phyloP scores from a whole-genome alignment of 2,113 vertebrate species.

The Girardinichthys multiradiatus region DNA sequence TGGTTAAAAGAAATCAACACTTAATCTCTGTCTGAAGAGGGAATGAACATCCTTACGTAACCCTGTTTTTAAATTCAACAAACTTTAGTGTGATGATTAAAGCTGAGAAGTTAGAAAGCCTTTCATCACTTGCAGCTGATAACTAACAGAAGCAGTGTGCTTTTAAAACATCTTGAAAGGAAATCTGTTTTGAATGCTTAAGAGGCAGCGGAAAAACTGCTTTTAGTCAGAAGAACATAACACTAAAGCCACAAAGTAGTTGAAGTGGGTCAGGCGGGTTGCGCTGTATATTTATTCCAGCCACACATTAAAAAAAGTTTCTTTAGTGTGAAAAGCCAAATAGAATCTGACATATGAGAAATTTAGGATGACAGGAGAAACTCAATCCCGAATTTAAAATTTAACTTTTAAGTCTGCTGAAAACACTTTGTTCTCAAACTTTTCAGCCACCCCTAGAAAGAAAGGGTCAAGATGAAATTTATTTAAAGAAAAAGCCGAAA shows the following conservation, averaged over 20 bases:
- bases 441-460: not conserved
- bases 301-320: not conserved
- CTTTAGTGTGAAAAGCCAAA: not conserved
- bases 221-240: constrained; percentile 1
- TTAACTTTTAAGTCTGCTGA: not conserved
- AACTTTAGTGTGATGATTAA: not conserved
- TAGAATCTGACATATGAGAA: not conserved
- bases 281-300: not conserved
- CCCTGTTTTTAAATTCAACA: not conserved
- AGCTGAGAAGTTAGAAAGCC: not conserved
- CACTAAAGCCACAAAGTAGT: not conserved
- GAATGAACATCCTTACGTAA: not conserved
- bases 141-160: not conserved
- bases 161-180: not conserved
- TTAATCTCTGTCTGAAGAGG: not conserved
- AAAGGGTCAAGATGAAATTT: not conserved
- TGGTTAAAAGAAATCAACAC: not conserved
- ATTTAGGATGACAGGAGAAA: not conserved
- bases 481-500: not conserved
- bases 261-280: not conserved
- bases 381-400: not conserved
- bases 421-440: not conserved
- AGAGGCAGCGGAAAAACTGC: not conserved
- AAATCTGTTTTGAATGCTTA: not conserved
- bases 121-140: not conserved